Base-by-base conservation (phyloP, 2,113 vertebrate species). In the Todiramphus chloris region DNA sequence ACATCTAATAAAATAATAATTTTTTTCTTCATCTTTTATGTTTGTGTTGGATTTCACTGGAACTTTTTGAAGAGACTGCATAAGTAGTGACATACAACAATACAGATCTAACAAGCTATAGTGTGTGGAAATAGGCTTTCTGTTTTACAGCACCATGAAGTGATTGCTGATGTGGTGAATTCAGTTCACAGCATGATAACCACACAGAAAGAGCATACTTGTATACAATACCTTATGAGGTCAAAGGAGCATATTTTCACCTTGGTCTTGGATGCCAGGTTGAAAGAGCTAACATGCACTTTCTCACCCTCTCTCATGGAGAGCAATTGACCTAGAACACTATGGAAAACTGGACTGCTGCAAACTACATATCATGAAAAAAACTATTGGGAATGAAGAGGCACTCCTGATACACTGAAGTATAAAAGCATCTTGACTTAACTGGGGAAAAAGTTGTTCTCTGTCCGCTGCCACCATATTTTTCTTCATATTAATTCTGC, bases 401-500 rank as follows among this genome's bases (percentile, higher is more conserved):
- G 16, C 14, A 67, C 17, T 66, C 6, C 11, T 41, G 11, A 94
- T 43, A 46, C n/a, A 23, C 6, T 43, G 27, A 23, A n/a, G 3
- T 41, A 33, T 72, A 39, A 89, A 86, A 90, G 31, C 14, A 70
- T 3, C 21, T 6, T 91, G 63, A 37, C 41, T 82, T 94, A 92
- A 89, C 12, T 55, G 81, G 37, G 59, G 21, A 93, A 53, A 83
- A 94, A 89, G 77, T 72, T 76, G 35, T 58, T 94, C 76, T 46
- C 58, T 80, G 28, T 17, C 44, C 59, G 35, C 63, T 55, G 10
- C 48, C 48, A 90, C 79, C 76, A 51, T 84, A 60, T 94, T 96
- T 91, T 95, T 85, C 82, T 96, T 96, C 84, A 14, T 41, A 84
- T 86, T 95, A 83, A 95, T 97, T 96, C 93, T 93, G 79, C 73